Evolutionary conservation across 2,797 vertebrate species (phyloP), one percentile per base, ranked within the genome.

Genomic region (Hypotaenidia okinawae): DNA sequence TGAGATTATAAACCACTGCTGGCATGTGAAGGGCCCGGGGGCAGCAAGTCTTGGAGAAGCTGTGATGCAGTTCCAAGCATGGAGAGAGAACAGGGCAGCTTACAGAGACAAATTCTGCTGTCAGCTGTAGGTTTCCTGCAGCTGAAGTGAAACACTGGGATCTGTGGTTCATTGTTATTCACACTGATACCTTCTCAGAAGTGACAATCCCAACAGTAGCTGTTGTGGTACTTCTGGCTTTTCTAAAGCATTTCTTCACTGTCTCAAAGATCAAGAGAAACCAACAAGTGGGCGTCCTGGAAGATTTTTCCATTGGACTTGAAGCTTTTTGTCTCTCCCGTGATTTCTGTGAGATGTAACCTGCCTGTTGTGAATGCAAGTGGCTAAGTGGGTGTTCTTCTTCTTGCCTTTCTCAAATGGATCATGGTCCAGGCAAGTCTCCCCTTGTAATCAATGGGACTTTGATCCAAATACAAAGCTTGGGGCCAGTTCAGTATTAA

Each of bases 41-140:
- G 78, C 74, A 80, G 33, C 33, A n/a, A 90, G 74, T 55, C 80
- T 90, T 77, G 57, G 54, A 85, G 75, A 59, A 33, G 78, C 75
- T 89, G 49, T 80, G 87, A 77, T 84, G 70, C 28, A 59, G 41
- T 62, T 93, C 61, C 54, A 92, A 64, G 75, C 57, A 68, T 13
- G 62, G 10, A 84, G 70, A 90, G 72, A 89, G 61, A 61, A 80
- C 22, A 18, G 64, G 45, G 57, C 61, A 77, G 33, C 59, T 93
- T 78, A 68, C 52, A 89, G 85, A 70, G 59, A 93, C 77, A 93
- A 89, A 87, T 88, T 87, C 86, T 90, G 49, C 85, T 89, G 85
- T 88, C 74, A 77, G 45, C 41, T 58, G 7, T 45, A 51, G 49
- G 37, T 32, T 95, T 89, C 61, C 61, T 75, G 83, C 32, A 90